A percentile compares a stretch with the other conserved stretches of the same genome.
These are phyloP conservation scores for Eucidaris tribuloides DNA, from an alignment of 35 echinoderm and acorn worm genomes.

Conservation along the genomic window DNA sequence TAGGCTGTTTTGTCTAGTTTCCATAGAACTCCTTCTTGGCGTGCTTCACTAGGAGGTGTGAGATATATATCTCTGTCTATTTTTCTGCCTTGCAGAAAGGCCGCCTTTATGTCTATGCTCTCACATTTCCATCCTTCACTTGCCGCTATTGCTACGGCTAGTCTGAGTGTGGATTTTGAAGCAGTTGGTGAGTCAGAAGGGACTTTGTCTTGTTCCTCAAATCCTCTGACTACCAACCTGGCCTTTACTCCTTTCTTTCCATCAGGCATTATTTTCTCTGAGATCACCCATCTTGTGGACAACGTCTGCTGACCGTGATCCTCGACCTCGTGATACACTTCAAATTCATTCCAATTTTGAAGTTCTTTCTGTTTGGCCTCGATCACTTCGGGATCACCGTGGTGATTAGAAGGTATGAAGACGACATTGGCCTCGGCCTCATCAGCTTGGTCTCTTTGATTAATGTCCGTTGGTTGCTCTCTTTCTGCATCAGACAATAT, in stretches of 20 bases:
- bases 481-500: too few relatives aligned
- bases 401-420: neutral
- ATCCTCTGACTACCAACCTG: too few relatives aligned
- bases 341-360: neutral
- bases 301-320: too few relatives aligned
- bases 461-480: neutral
- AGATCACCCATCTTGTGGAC: constrained; percentile 13
- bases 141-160: constrained; percentile 14
- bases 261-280: neutral
- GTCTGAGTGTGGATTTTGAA: too few relatives aligned
- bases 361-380: neutral
- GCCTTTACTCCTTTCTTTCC: too few relatives aligned
- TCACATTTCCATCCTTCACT: constrained; percentile 24
- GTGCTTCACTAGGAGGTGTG: neutral
- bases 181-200: too few relatives aligned
- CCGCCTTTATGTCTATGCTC: neutral
- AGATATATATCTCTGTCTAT: neutral
- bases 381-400: neutral
- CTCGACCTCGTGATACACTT: neutral
- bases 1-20: neutral
- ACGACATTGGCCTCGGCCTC: neutral
- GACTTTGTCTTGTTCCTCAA: neutral
- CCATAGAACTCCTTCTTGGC: constrained; percentile 6
- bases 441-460: neutral
- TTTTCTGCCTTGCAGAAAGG: constrained; percentile 23